Base-by-base conservation (phyloP, 2,888 invertebrate species). In the Lysandra bellargus region DNA sequence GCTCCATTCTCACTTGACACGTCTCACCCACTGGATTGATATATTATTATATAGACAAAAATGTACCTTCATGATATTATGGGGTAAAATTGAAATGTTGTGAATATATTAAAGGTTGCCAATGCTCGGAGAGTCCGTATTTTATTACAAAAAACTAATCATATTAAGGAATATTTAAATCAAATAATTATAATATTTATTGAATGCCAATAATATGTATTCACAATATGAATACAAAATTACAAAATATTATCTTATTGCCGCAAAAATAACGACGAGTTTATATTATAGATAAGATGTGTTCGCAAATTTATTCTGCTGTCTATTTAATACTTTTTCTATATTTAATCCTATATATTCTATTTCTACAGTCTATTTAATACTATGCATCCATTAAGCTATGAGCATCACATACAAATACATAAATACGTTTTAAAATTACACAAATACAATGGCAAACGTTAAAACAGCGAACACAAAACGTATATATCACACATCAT, bases 11-110 rank as follows among this genome's bases (percentile, higher is more conserved):
- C 78, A 79, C 78, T 79, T 80, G 80, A 79, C 80, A 79, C 81
- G 81, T 82, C 82, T 79, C 73, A 72, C 12, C 73, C n/a, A 80
- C 81, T 80, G 81, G 83, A 83, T 82, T 83, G 84, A 84, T 83
- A 83, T 84, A 83, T 82, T 82, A 83, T 37, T 6, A 40, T 83
- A 82, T 81, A 81, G 81, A 49, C 76, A 53, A 76, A 76, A 76
- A 76, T 76, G 76, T 57, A 57, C 76, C 53, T 76, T 76, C 30
- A 76, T 57, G 53, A 23, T 74, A 44, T 76, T 76, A 76, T 76
- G 17, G 30, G 33, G 76, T 57, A 30, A 53, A 57, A 53, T 76
- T 53, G 33, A 76, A 75, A 76, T 57, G 76, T 53, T 33, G 73
- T 44, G 37, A 73, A 44, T 44, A 76, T 33, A 33, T 76, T 49